Conservation (phyloP, 1,140 invertebrate species). For the Antheraea mylitta region DNA sequence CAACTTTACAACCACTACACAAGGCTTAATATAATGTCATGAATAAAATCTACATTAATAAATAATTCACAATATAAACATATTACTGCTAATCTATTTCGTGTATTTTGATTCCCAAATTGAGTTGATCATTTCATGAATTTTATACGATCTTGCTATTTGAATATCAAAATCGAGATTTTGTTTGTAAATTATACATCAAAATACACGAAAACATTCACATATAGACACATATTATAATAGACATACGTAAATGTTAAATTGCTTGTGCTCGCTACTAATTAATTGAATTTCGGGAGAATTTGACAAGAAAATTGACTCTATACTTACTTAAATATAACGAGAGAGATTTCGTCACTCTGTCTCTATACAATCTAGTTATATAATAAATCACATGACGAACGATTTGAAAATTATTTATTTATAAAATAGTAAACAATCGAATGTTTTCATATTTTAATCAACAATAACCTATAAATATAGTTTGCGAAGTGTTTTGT, state of each 20-base stretch:
- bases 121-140: background rate
- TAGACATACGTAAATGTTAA: background rate
- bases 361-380: conserved; percentile 7
- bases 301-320: conserved; percentile 77
- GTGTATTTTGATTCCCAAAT: conserved; percentile 8
- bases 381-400: background rate
- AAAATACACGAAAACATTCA: conserved; percentile 39
- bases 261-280: conserved; percentile 49
- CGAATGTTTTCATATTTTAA: background rate
- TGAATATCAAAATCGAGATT: background rate
- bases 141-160: background rate
- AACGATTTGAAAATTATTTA: background rate
- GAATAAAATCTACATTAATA: background rate
- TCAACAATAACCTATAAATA: background rate
- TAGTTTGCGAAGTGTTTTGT: conserved; percentile 1
- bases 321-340: conserved; percentile 63
- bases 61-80: conserved; percentile 21
- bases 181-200: conserved; percentile 5
- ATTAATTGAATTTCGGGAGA: conserved; percentile 78
- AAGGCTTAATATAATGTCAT: background rate
- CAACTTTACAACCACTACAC: background rate
- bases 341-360: conserved; percentile 16
- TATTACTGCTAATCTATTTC: background rate
- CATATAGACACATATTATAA: background rate
- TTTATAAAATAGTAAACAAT: background rate